These are phyloP conservation scores for Meteorus colon DNA, from an alignment of 2,888 invertebrate species.

Conservation along the genomic window DNA sequence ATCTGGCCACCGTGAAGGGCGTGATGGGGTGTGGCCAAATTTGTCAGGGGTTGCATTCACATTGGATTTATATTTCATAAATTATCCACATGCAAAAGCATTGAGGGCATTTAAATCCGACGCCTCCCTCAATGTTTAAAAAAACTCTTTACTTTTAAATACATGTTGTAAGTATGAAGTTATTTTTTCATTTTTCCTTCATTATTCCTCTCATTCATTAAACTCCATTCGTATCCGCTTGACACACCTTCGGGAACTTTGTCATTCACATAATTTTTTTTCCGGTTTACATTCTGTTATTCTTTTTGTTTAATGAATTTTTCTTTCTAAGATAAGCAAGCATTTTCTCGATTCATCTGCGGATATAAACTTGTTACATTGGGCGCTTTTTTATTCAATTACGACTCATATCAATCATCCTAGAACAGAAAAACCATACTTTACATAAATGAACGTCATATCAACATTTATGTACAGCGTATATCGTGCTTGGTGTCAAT, in stretches of 20 bases:
- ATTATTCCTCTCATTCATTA: neutral
- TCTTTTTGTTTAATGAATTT: too few species aligned
- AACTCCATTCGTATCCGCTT: neutral
- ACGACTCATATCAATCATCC: too few species aligned
- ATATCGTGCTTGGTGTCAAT: too few species aligned
- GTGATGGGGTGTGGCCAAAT: constrained; percentile 70
- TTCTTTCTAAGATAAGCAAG: too few species aligned
- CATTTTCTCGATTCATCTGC: too few species aligned
- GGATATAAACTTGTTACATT: too few species aligned
- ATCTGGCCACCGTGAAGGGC: constrained; percentile 55
- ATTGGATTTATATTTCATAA: constrained; percentile 67
- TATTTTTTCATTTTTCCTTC: neutral
- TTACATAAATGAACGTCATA: too few species aligned
- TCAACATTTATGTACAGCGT: too few species aligned
- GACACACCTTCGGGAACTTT: neutral
- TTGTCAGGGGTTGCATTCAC: constrained; percentile 64
- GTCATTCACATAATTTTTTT: constrained; percentile 14
- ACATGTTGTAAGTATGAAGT: neutral
- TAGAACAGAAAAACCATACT: too few species aligned
- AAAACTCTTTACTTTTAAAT: neutral
- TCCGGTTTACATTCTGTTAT: neutral
- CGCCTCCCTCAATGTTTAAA: neutral
- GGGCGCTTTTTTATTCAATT: too few species aligned
- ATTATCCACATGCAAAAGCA: constrained; percentile 52
- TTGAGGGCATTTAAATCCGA: constrained; percentile 18